These are phyloP conservation scores for Rutpela maculata DNA, from an alignment of 2,888 invertebrate species.

Conservation along the genomic window DNA sequence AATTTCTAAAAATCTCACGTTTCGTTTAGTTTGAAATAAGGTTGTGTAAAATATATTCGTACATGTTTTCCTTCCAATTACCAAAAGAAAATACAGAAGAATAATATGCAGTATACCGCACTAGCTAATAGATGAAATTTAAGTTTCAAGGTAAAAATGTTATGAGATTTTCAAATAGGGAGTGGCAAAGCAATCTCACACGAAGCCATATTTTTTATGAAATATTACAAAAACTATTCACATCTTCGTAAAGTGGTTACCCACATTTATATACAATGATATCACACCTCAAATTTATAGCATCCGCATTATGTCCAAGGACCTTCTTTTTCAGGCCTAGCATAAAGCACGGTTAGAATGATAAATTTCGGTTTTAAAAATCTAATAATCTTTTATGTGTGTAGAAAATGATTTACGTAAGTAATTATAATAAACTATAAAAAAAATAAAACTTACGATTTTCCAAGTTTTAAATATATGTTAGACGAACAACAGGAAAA, in stretches of 20 bases:
- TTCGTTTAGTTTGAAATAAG: too few relatives aligned
- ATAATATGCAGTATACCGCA: too few relatives aligned
- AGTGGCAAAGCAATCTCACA: background rate
- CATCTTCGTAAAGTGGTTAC: background rate
- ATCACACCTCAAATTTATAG: background rate
- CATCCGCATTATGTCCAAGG: conserved; percentile 4
- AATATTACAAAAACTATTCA: background rate
- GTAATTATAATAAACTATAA: background rate
- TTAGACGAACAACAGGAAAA: too few relatives aligned
- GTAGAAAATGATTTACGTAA: background rate
- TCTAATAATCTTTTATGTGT: background rate
- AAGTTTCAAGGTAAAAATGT: too few relatives aligned
- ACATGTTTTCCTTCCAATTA: background rate
- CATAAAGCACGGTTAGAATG: background rate
- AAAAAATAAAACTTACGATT: background rate
- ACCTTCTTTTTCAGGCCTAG: background rate
- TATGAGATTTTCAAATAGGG: too few relatives aligned
- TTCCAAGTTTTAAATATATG: background rate
- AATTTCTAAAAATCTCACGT: too few relatives aligned
- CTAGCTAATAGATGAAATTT: too few relatives aligned
- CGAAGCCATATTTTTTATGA: background rate
- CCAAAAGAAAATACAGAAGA: background rate
- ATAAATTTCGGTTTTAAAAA: background rate
- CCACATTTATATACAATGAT: background rate
- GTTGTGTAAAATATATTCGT: background rate